A percentile compares a stretch with the other conserved stretches of the same genome.
These are phyloP conservation scores for Xiphophorus birchmanni DNA, from an alignment of 2,797 vertebrate genomes.

Conservation along the genomic window DNA sequence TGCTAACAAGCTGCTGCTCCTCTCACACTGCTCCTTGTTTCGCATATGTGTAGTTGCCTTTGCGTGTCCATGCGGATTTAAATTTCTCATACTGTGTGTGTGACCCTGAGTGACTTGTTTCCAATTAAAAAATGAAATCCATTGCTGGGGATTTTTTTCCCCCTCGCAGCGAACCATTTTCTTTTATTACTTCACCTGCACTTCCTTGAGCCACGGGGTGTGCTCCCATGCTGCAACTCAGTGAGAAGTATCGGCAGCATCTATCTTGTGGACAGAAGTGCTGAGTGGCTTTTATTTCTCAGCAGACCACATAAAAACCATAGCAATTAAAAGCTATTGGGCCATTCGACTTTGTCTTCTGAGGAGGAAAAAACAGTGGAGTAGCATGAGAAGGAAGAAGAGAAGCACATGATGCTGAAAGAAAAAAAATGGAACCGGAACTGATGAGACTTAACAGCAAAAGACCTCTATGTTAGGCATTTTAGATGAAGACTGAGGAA, in stretches of 20 bases:
- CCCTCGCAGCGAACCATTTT: slow-evolving; percentile 60
- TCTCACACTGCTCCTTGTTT: slow-evolving; percentile 50
- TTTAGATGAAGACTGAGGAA: slow-evolving; percentile 51
- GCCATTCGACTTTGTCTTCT: slow-evolving; percentile 71
- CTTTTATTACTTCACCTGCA: slow-evolving; percentile 78
- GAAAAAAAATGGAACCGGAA: slow-evolving; percentile 27
- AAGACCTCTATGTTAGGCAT: slow-evolving; percentile 41
- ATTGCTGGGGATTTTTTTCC: slow-evolving; percentile 20
- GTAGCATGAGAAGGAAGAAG: slow-evolving; percentile 33
- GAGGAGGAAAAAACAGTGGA: slow-evolving; percentile 30
- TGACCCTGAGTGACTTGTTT: slow-evolving; percentile 62
- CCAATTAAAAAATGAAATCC: slow-evolving; percentile 74
- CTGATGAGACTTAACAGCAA: slow-evolving; percentile 29
- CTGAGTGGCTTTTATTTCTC: slow-evolving; percentile 80
- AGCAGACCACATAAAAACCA: slow-evolving; percentile 76
- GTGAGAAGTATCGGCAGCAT: slow-evolving; percentile 74
- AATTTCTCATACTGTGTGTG: slow-evolving; percentile 24
- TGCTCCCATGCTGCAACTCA: slow-evolving; percentile 62
- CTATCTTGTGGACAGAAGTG: slow-evolving; percentile 80
- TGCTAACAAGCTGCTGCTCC: slow-evolving; percentile 67
- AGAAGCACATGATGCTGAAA: slow-evolving; percentile 29
- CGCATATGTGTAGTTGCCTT: slow-evolving; percentile 11
- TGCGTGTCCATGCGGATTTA: slow-evolving; percentile 16
- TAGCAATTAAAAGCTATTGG: slow-evolving; percentile 78
- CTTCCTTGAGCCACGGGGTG: slow-evolving; percentile 67